Evolutionary conservation across 2,797 vertebrate species (phyloP).

Genomic region (Clarias platycephalus): DNA sequence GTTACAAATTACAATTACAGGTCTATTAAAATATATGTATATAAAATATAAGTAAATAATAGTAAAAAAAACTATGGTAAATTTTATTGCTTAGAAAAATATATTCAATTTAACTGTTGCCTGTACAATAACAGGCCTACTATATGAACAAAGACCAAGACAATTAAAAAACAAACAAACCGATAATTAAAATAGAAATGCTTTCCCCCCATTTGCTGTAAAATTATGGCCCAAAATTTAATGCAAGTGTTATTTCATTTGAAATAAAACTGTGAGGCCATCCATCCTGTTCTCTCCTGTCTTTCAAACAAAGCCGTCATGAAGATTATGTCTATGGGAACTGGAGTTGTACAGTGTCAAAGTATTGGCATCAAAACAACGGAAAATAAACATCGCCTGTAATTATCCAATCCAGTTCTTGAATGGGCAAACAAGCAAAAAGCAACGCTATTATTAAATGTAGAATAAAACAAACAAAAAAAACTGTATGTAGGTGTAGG

Average conservation of each 20-base stretch:
- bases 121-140: neutral
- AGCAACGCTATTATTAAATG: neutral
- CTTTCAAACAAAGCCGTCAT: constrained; percentile 4
- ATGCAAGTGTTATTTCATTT: neutral
- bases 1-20: neutral
- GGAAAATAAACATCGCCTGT: neutral
- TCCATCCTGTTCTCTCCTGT: constrained; percentile 1
- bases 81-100: neutral
- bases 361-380: neutral
- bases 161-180: neutral
- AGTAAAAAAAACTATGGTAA: neutral
- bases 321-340: neutral
- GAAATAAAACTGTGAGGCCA: neutral
- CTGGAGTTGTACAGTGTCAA: neutral
- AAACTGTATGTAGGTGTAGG: neutral
- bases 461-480: too few species aligned
- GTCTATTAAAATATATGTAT: neutral
- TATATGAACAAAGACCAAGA: neutral
- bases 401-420: neutral
- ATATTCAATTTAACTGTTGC: neutral
- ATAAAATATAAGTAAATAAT: too few species aligned
- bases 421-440: neutral
- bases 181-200: neutral
- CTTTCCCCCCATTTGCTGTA: neutral
- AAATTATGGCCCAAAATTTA: neutral